Base-by-base conservation (phyloP, 2,113 vertebrate species). In the Notarius lentiginosus region DNA sequence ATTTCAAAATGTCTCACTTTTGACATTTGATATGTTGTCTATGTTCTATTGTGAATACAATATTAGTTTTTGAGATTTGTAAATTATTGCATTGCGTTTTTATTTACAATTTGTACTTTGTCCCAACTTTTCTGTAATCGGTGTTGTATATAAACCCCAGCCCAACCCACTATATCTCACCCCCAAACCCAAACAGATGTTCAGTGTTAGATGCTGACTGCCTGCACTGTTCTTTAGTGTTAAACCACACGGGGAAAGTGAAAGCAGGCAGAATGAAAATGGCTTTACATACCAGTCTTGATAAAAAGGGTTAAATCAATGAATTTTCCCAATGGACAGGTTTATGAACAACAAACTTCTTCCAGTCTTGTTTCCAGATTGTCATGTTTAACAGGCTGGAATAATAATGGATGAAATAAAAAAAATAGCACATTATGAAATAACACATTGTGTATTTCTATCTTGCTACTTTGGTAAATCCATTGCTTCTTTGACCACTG, bases 401-500 rank as follows among this genome's bases (percentile, higher is more conserved):
- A 47, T 47, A 47, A 73, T 73, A 47, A 47, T 47, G 8, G 11
- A 3, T 22, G 18, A 10, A 73, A 73, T 73, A 20, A 47, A 17
- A 17, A 84, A 41, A 41, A 41, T 41, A 41, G 41, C 41, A 41
- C 41, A 41, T 41, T 41, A 41, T 41, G 41, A 41, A 3, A 41
- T 41, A 41, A 41, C 4, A 41, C 14, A 53, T 9, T 51, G 22
- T 56, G 63, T 47, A 66, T 73, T 72, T 89, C 41, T 41, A 73
- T 72, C 30, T 61, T 22, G 11, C 65, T 73, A 55, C 65, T 68
- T 81, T 12, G 20, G 58, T 72, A 82, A 89, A 85, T 87, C 83
- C 61, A 27, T 87, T 84, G 47, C 89, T 79, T 68, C 87, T 88
- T 61, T 79, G n/a, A 58, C 58, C n/a, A 83, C 53, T 77, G 41